Conservation (phyloP, 2,888 invertebrate genomes). For the Ypsolopha scabrella region DNA sequence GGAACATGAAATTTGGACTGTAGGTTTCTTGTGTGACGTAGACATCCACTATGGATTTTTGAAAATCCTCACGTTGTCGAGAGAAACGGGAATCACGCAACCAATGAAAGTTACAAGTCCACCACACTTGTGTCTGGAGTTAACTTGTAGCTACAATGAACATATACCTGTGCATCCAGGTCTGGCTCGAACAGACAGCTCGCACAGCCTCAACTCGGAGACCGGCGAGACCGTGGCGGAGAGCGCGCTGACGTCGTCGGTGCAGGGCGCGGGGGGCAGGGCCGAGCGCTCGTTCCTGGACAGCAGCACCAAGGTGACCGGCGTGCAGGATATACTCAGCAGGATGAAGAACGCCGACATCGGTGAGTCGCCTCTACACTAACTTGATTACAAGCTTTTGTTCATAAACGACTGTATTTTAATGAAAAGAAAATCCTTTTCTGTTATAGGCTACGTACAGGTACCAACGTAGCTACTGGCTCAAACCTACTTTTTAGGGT, state of each 20-base stretch:
- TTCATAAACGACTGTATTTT: too few relatives aligned
- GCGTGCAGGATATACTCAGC: conserved; percentile 80
- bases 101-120: too few relatives aligned
- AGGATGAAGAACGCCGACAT: conserved; percentile 84
- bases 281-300: conserved; percentile 75
- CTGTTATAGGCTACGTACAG: too few relatives aligned
- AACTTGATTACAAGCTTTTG: too few relatives aligned
- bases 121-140: too few relatives aligned
- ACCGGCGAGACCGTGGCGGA: conserved; percentile 31
- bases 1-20: too few relatives aligned
- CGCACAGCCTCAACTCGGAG: conserved; percentile 47
- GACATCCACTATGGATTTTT: too few relatives aligned
- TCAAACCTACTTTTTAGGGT: conserved; percentile 3
- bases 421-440: too few relatives aligned
- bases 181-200: conserved; percentile 48
- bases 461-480: background rate
- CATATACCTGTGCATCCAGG: conserved; percentile 19
- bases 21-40: too few relatives aligned
- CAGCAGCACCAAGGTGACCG: conserved; percentile 77
- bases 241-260: too few relatives aligned
- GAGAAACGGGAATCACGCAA: too few relatives aligned
- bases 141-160: background rate
- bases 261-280: background rate
- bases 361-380: conserved; percentile 65
- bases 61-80: too few relatives aligned